These are phyloP conservation scores for Dendrolimus pini DNA, from an alignment of 2,888 invertebrate species.

Conservation along the genomic window DNA sequence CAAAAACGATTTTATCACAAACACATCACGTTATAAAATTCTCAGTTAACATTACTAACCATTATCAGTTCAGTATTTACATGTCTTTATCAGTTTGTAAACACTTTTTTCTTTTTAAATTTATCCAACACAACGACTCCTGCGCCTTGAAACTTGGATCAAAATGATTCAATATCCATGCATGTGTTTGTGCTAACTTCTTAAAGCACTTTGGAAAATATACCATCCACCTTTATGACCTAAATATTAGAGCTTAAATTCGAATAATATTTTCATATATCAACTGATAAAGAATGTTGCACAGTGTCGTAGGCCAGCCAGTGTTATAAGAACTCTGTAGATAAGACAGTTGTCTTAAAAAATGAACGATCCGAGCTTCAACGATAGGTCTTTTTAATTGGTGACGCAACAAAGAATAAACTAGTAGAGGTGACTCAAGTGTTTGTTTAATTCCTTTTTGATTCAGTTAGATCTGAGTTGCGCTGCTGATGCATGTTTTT, in stretches of 20 bases:
- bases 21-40: too few species aligned
- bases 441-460: background rate
- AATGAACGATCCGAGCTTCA: background rate
- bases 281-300: background rate
- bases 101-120: background rate
- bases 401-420: constrained; percentile 6
- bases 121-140: background rate
- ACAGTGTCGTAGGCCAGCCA: background rate
- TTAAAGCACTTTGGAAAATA: background rate
- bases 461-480: too few species aligned
- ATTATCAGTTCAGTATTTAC: background rate
- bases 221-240: background rate
- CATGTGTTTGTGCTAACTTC: background rate
- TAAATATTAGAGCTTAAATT: background rate
- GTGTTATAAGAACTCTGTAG: background rate
- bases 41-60: too few species aligned
- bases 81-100: background rate
- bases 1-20: too few species aligned
- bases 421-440: background rate
- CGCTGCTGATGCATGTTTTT: too few species aligned
- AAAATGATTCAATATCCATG: background rate
- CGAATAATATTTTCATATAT: background rate
- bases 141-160: background rate
- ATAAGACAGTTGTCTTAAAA: background rate
- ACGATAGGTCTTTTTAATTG: constrained; percentile 4